Evolutionary conservation across 2,113 vertebrate species (phyloP).

Genomic region (Polypterus senegalus): DNA sequence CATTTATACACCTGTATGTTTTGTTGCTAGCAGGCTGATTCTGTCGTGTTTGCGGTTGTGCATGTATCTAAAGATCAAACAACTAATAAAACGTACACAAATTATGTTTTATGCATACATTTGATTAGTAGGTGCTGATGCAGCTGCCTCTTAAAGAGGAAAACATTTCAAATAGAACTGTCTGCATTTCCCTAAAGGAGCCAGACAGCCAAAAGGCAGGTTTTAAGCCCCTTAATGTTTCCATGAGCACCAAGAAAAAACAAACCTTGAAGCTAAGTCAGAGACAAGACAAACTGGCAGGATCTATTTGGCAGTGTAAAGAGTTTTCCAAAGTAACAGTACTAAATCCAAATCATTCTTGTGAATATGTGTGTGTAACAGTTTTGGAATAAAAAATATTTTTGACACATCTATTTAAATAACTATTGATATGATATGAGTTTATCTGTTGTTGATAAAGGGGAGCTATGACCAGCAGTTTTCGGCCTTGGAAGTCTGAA

Average conservation of each 20-base stretch:
- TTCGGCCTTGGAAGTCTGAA: no score
- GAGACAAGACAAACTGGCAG: slow-evolving; percentile 33
- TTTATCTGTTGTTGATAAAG: no score
- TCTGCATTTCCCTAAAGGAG: slow-evolving; percentile 52
- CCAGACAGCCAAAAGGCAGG: slow-evolving; percentile 50
- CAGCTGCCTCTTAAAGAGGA: slow-evolving; percentile 69
- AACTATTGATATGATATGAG: no score
- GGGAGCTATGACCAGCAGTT: no score
- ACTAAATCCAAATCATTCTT: background rate
- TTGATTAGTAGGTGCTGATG: slow-evolving; percentile 60
- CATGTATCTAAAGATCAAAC: background rate
- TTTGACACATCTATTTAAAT: no score
- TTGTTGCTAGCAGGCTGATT: background rate
- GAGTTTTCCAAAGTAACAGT: slow-evolving; percentile 29
- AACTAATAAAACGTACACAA: background rate
- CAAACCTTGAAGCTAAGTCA: slow-evolving; percentile 34
- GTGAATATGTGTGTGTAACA: no score
- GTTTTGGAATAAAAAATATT: no score
- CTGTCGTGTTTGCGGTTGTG: slow-evolving; percentile 1
- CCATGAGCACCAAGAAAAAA: slow-evolving; percentile 51
- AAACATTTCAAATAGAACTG: slow-evolving; percentile 45
- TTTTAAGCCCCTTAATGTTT: slow-evolving; percentile 52
- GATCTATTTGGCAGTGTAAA: slow-evolving; percentile 33
- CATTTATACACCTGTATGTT: background rate
- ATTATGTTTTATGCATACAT: slow-evolving; percentile 51